phyloP scores from a whole-genome alignment of 2,888 invertebrate genomes.

The Rhogogaster chlorosoma region DNA sequence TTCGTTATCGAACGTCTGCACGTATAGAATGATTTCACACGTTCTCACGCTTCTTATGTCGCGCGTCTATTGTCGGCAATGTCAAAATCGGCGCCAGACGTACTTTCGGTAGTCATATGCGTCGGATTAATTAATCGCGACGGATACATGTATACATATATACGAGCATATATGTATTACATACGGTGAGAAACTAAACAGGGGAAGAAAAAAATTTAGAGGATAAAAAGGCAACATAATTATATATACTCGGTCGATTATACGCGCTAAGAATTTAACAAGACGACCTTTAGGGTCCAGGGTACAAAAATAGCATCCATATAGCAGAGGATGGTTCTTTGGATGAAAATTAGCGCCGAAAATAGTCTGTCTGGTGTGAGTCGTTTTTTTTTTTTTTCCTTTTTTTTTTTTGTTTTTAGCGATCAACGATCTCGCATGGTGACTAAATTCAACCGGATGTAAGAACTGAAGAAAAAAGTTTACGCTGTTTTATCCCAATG shows the following conservation, averaged over 20 bases:
- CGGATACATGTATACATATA: too few species aligned
- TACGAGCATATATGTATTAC: too few species aligned
- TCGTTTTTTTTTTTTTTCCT: not conserved
- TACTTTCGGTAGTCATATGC: not conserved
- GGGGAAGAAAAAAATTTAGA: conserved; percentile 45
- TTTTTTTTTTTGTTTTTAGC: not conserved
- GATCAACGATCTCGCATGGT: not conserved
- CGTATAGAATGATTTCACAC: not conserved
- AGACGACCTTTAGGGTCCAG: not conserved
- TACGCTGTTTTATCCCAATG: not conserved
- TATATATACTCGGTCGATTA: not conserved
- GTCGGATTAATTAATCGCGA: too few species aligned
- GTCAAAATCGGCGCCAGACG: not conserved
- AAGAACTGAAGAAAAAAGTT: not conserved
- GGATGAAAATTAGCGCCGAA: not conserved
- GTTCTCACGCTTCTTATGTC: not conserved
- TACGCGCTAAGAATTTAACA: not conserved
- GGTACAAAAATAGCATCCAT: not conserved
- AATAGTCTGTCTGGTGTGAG: not conserved
- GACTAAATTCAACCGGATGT: not conserved
- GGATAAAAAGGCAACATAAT: conserved; percentile 57
- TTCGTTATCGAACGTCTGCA: not conserved
- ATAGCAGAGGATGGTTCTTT: not conserved
- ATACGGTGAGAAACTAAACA: not conserved
- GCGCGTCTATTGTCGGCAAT: not conserved